Evolutionary conservation across 1,140 invertebrate genomes (phyloP).

Genomic region (Psilanteris sp.): DNA sequence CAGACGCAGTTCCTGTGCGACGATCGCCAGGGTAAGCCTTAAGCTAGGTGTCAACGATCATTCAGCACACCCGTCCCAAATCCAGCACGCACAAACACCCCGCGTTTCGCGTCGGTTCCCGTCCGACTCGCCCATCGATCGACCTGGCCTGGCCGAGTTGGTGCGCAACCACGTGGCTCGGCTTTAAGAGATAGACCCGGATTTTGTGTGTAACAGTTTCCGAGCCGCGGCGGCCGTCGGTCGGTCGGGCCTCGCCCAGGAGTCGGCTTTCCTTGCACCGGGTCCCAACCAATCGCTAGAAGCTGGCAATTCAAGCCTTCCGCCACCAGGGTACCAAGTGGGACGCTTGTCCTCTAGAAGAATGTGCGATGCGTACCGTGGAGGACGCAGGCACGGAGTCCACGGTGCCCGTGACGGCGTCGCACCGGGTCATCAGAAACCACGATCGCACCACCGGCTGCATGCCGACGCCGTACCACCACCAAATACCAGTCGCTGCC

Average conservation of each 20-base stretch:
- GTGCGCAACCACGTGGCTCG: constrained; percentile 35
- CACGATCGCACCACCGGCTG: constrained; percentile 55
- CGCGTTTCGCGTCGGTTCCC: not conserved
- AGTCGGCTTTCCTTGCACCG: no score
- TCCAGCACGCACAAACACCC: not conserved
- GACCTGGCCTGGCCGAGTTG: constrained; percentile 51
- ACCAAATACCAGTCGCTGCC: constrained; percentile 61
- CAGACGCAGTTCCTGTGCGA: constrained; percentile 55
- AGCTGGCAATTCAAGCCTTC: constrained; percentile 40
- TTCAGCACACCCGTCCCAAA: constrained; percentile 1
- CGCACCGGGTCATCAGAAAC: constrained; percentile 64
- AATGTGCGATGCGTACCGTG: constrained; percentile 75
- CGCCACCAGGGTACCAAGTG: constrained; percentile 34
- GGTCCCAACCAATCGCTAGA: no score
- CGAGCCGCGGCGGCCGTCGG: not conserved
- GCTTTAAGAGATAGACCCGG: constrained; percentile 57
- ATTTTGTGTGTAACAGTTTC: no score
- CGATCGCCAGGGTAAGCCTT: constrained; percentile 48
- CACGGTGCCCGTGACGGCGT: constrained; percentile 64
- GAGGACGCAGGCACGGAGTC: constrained; percentile 73
- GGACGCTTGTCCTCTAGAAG: constrained; percentile 50
- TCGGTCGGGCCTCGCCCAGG: no score
- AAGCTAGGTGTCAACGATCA: not conserved
- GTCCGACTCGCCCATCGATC: no score
- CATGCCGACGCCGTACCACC: constrained; percentile 63